Base-by-base conservation (phyloP, 2,888 invertebrate genomes). In the Polyploca ridens region DNA sequence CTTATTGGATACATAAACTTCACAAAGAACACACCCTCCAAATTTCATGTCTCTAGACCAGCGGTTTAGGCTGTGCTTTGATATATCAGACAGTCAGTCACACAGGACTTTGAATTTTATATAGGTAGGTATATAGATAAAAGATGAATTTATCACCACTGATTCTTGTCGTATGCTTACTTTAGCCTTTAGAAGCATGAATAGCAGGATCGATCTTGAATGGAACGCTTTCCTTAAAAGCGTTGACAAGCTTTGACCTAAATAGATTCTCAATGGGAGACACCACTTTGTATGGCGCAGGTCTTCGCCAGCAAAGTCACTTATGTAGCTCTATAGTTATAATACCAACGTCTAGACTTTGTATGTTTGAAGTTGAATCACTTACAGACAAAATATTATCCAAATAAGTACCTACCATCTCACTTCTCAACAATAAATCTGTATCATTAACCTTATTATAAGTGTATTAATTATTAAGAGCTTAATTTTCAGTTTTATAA, bases 101-200 rank as follows among this genome's bases (percentile, higher is more conserved):
- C n/a, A n/a, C n/a, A n/a, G n/a, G n/a, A n/a, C n/a, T n/a, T n/a
- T n/a, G n/a, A n/a, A n/a, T n/a, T n/a, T n/a, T n/a, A n/a, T n/a
- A n/a, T n/a, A n/a, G n/a, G n/a, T n/a, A n/a, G n/a, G n/a, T n/a
- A n/a, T n/a, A n/a, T n/a, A n/a, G n/a, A n/a, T n/a, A 27, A 27
- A 27, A 27, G 27, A 27, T 27, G 27, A 27, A 27, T 38, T 8
- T 38, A 41, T n/a, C n/a, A 5, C n/a, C n/a, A 46, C 46, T n/a
- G 46, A 46, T n/a, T n/a, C 46, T n/a, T 46, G n/a, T 46, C n/a
- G 46, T 46, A n/a, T 46, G 46, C 46, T n/a, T 46, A n/a, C n/a
- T 46, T 46, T n/a, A 46, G 6, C 44, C 44, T 14, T 44, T 44
- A 44, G 14, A 14, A 14, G 14, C 44, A 44, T 5, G 14, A 14